phyloP scores from a whole-genome alignment of 2,113 vertebrate species.

The Amphiprion percula region DNA sequence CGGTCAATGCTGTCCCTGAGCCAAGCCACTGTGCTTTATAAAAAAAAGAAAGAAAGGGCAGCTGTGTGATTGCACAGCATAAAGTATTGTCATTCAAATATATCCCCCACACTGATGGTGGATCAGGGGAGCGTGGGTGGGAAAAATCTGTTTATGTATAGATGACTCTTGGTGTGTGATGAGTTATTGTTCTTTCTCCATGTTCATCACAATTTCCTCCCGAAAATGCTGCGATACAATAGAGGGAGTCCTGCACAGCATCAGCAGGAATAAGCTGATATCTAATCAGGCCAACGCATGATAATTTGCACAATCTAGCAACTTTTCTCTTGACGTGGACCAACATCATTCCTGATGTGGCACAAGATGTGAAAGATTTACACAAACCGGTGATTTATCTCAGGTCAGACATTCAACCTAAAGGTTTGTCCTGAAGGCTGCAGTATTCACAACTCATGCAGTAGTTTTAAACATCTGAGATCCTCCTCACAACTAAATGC shows the following conservation, averaged over 20 bases:
- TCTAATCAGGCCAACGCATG: constrained; percentile 21
- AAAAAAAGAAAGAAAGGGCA: constrained; percentile 71
- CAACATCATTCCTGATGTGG: constrained; percentile 1
- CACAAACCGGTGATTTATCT: too few species aligned
- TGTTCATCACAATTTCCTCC: constrained; percentile 69
- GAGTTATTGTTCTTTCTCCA: constrained; percentile 69
- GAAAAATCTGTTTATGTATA: constrained; percentile 66
- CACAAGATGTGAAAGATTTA: not conserved
- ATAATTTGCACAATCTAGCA: constrained; percentile 4
- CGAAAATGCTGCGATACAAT: constrained; percentile 43
- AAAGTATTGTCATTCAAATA: constrained; percentile 82
- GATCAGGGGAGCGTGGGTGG: constrained; percentile 34
- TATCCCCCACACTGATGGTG: constrained; percentile 54
- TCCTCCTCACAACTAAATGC: constrained; percentile 24
- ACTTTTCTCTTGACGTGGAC: not conserved
- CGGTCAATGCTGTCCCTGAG: constrained; percentile 47
- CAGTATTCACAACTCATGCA: too few species aligned
- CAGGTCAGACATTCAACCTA: too few species aligned
- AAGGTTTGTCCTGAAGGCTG: too few species aligned
- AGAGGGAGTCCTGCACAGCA: constrained; percentile 3
- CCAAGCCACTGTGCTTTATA: constrained; percentile 74
- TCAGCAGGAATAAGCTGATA: constrained; percentile 56
- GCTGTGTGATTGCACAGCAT: constrained; percentile 78
- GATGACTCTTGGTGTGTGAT: constrained; percentile 54
- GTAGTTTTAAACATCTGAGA: too few species aligned